Evolutionary conservation across 2,113 vertebrate genomes (phyloP), one percentile per base, ranked within the genome.

Genomic region (Aramus guarauna): DNA sequence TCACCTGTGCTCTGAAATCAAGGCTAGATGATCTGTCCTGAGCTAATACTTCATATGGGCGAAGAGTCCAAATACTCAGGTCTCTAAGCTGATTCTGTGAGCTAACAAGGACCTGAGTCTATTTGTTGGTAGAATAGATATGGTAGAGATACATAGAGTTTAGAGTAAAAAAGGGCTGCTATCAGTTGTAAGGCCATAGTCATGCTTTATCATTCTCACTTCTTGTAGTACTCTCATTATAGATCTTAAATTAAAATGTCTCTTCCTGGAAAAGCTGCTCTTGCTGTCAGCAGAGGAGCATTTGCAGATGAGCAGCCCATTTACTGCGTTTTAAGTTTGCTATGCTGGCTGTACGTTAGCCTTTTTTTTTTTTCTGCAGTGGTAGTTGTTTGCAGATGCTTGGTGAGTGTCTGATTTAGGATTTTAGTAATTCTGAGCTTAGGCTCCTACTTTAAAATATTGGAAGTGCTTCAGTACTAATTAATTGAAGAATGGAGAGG

Each of bases 401-500:
- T 20, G 6, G 13, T 34, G 72, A 43, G 1, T 30, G 23, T 90
- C 86, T 81, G 18, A 37, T 75, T 75, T 89, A 23, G 23, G 37
- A 26, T 32, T 60, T 79, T 67, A 29, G 58, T 73, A 73, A 66
- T 24, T 87, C 56, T 78, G 78, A 56, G 64, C 63, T 88, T 85
- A 50, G 53, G n/a, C 45, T 90, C 13, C 52, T 72, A 8, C 53
- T 94, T 91, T 34, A 85, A 95, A 93, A 63, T 87, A 58, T 9
- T 66, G 58, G 55, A 67, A 91, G 39, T 82, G 34, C 55, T 88
- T 94, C 62, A 90, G 71, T 66, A 6, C n/a, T 94, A 67, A 85
- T 88, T 67, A 94, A 53, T 16, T 66, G 84, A 85, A 95, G 87
- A 93, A 83, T 91, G 77, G 59, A 43, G 71, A 80, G 85, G 66